Base-by-base conservation (phyloP, 2,888 invertebrate species). In the Pimpla rufipes region DNA sequence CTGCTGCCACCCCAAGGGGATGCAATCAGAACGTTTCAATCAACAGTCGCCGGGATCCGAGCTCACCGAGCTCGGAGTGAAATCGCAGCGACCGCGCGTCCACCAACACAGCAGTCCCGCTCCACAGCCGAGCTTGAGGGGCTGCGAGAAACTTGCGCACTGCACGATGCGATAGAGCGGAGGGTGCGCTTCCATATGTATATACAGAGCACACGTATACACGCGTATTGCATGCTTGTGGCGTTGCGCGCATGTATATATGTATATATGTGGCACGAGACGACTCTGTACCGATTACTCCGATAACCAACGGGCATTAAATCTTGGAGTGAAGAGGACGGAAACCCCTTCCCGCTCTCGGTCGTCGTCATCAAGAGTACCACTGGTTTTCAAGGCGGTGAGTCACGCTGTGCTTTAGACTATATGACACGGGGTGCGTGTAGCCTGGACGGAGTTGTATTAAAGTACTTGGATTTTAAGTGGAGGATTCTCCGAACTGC, bases 1-100 rank as follows among this genome's bases (percentile, higher is more conserved):
- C 57, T 66, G 67, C 89, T 88, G 86, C 90, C 90, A 87, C 89
- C 90, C 92, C 91, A 88, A 88, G 90, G 93, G 93, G 91, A 91
- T 90, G 93, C 93, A 93, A 93, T 93, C 93, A 93, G 92, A 89
- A 93, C 93, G 92, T 93, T 93, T 93, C 93, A 93, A 93, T 93
- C 93, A 93, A 92, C 91, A 90, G 90, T 90, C 91, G 90, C 90
- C 88, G 62, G 62, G 47, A 62, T 62, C 50, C 73, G 87, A 90
- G 85, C 80, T 55, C 77, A 52, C 59, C 62, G 64, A 82, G 77
- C 40, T 29, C 52, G 45, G 79, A 85, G 83, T 64, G 79, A 81
- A 85, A 84, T 85, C 76, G 81, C 79, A 52, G 47, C 79, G 67
- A 75, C n/a, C 79, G 64, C 57, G 40, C 52, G 62, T 55, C 18